Base-by-base conservation (phyloP, 2,888 invertebrate species). In the Cryptocephalus primarius region DNA sequence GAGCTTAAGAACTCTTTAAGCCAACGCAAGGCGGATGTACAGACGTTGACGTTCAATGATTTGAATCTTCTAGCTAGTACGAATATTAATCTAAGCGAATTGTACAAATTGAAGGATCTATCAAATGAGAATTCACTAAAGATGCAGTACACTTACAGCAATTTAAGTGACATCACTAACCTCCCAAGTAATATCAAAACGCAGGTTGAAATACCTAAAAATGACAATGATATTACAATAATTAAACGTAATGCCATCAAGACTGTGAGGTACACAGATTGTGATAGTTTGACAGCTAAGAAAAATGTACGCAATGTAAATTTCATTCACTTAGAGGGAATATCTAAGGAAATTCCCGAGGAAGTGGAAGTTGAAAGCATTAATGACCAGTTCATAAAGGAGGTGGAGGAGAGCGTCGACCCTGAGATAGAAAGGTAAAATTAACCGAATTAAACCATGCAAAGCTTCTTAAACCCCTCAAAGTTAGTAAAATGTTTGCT, bases 11-110 rank as follows among this genome's bases (percentile, higher is more conserved):
- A 72, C 45, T 73, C 73, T 4, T 79, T 80, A 61, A 80, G 71
- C 43, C 80, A 84, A 69, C 78, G 76, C 12, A 82, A 78, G 63
- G 81, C 86, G 1, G 74, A 78, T 12, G 77, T 88, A 9, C 77
- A 77, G 54, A 84, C 80, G 58, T 67, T 88, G 33, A 79, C 76
- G 58, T 77, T 83, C 8, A 73, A 75, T 44, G 81, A 85, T 60
- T 65, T 88, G 6, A 79, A 83, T 10, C 73, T 80, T 52, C 73
- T 87, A 46, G 78, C 83, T 1, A 52, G 53, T 64, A 76, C 54
- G 70, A 78, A 66, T 64, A 75, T 40, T 74, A 74, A 58, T 40
- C 67, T 79, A 34, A 76, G 77, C 36, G 76, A 81, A 59, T 64
- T 80, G 4, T 75, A 80, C 60, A 77, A 77, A 62, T 63, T 81